A percentile compares a stretch with the other conserved stretches of the same genome.
Conservation (phyloP, 2,797 vertebrate genomes). For the Salarias fasciatus region DNA sequence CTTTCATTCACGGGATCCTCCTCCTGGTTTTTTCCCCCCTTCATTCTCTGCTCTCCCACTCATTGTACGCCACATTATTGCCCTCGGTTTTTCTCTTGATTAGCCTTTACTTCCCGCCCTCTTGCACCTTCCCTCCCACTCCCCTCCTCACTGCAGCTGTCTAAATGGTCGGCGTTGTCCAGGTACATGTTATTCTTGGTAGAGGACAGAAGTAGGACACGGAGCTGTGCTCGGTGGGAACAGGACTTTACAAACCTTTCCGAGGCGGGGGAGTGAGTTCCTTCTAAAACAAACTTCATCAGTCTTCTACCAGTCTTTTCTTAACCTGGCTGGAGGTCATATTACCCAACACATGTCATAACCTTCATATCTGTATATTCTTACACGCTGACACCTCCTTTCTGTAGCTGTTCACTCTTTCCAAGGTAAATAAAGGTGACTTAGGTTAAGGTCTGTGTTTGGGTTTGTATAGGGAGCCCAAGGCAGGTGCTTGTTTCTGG, state of each 20-base stretch:
- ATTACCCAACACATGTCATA: constrained; percentile 44
- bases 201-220: constrained; percentile 68
- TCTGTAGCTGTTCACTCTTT: constrained; percentile 33
- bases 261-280: constrained; percentile 29
- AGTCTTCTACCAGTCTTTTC: constrained; percentile 65
- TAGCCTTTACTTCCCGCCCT: constrained; percentile 20
- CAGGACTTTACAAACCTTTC: constrained; percentile 60
- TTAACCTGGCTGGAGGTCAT: constrained; percentile 55
- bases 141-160: constrained; percentile 67
- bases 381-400: constrained; percentile 33
- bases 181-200: constrained; percentile 76
- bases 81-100: constrained; percentile 39
- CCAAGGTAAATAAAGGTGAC: constrained; percentile 62
- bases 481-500: constrained; percentile 51
- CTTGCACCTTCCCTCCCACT: constrained; percentile 5
- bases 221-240: constrained; percentile 64
- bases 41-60: constrained; percentile 4
- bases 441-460: constrained; percentile 32
- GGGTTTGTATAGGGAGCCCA: constrained; percentile 22
- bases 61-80: constrained; percentile 49
- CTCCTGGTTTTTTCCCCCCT: constrained; percentile 34
- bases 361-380: constrained; percentile 27
- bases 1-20: constrained; percentile 70
- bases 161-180: constrained; percentile 70
- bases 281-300: constrained; percentile 69